Evolutionary conservation across 2,888 invertebrate genomes (phyloP), one percentile per base, ranked within the genome.

Genomic region (Allolobophora icterica): DNA sequence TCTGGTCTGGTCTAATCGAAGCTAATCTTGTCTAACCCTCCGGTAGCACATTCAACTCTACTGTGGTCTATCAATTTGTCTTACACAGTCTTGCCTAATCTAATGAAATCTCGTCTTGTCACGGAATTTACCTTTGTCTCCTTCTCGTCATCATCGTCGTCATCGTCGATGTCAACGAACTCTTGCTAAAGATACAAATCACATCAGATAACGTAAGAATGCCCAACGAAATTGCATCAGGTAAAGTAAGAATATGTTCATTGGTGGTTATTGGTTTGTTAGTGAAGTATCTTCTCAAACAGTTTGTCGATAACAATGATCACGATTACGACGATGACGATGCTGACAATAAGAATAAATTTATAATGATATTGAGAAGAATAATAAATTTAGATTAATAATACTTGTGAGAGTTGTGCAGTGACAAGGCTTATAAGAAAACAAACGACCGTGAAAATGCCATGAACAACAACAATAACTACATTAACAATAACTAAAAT

Each of bases 141-240:
- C 94, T 97, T 97, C 94, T 98, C 98, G 92, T 98, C 98, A 93
- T 98, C 98, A 91, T 98, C 98, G 92, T 98, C 98, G 94, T 97
- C 97, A 93, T 97, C 97, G 58, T 95, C 94, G 84, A 95, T 94
- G 91, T 94, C 94, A n/a, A 93, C 93, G 93, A 94, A 94, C 58
- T 94, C 94, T 94, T 95, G 93, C 21, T 93, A 93, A 45, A 71
- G 52, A 34, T 91, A 71, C 11, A 30, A 38, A 89, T 34, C 24
- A 89, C 40, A 89, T 11, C 30, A 5, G 40, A 2, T 35, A 30
- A 35, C 24, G 38, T 24, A 13, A 89, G 33, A 52, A 52, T 24
- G 21, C 38, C 21, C 2, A 17, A 52, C 17, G 52, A 11, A 38
- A 89, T 34, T 11, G n/a, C 30, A 89, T 24, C 4, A 8, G 40